A percentile compares a stretch with the other conserved stretches of the same genome.
Evolutionary conservation across 2,797 vertebrate species (phyloP).

Genomic region (Myoxocephalus aenaeus): DNA sequence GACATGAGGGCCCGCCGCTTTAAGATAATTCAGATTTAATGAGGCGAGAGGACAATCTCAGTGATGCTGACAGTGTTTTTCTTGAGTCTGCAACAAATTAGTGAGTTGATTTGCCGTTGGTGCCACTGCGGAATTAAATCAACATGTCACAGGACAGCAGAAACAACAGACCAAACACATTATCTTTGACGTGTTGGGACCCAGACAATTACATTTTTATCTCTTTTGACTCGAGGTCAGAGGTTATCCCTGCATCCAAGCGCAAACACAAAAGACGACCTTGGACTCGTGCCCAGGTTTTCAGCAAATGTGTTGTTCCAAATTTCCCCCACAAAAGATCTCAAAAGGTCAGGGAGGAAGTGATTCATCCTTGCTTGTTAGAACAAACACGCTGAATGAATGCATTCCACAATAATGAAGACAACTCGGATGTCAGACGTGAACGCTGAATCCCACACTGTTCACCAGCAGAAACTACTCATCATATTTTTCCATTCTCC

Average conservation of each 20-base stretch:
- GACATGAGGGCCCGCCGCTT: constrained; percentile 33
- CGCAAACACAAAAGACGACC: constrained; percentile 65
- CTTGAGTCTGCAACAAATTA: constrained; percentile 19
- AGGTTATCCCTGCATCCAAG: constrained; percentile 56
- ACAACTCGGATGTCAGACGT: constrained; percentile 49
- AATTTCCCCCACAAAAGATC: constrained; percentile 63
- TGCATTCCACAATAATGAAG: constrained; percentile 69
- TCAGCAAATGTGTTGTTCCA: constrained; percentile 64
- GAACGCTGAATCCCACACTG: constrained; percentile 16
- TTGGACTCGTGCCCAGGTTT: constrained; percentile 66
- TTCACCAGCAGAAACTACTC: not conserved
- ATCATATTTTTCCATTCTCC: not conserved
- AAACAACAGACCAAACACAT: constrained; percentile 36
- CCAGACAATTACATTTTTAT: constrained; percentile 42
- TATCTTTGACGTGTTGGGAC: constrained; percentile 35
- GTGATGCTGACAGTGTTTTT: constrained; percentile 25
- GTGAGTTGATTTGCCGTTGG: constrained; percentile 32
- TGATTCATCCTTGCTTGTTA: constrained; percentile 71
- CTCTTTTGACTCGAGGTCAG: constrained; percentile 58
- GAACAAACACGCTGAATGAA: constrained; percentile 64
- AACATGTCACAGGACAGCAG: constrained; percentile 23
- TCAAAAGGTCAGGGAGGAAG: constrained; percentile 68
- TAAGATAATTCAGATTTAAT: constrained; percentile 32
- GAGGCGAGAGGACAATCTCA: constrained; percentile 35
- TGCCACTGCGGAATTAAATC: constrained; percentile 36